Conservation (phyloP, 2,888 invertebrate genomes). For the Metallyticus violacea region DNA sequence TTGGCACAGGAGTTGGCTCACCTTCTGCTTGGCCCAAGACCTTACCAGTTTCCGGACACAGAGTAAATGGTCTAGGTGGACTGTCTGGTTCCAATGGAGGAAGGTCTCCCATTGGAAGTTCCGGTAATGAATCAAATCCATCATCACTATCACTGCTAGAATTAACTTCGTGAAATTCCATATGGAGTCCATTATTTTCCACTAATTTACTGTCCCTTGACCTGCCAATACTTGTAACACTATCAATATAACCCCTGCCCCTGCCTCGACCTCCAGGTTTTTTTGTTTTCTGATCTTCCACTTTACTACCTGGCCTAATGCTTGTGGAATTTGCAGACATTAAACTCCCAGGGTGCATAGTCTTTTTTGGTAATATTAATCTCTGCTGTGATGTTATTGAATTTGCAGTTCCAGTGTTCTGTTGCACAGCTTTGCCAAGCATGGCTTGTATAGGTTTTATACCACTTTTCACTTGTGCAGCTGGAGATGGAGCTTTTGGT, state of each 20-base stretch:
- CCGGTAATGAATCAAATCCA: constrained; percentile 26
- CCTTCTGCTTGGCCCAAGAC: constrained; percentile 59
- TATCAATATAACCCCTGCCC: background rate
- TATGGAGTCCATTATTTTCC: constrained; percentile 47
- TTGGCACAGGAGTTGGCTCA: constrained; percentile 54
- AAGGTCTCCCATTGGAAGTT: constrained; percentile 37
- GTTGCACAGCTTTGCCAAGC: constrained; percentile 29
- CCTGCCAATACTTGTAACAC: constrained; percentile 6
- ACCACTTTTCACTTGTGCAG: constrained; percentile 30
- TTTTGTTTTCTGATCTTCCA: constrained; percentile 12
- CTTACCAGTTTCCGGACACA: constrained; percentile 67
- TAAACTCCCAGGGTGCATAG: background rate
- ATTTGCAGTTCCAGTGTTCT: background rate
- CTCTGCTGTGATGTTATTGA: background rate
- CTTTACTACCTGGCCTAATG: background rate
- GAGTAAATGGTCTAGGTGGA: constrained; percentile 65
- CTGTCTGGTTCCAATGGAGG: constrained; percentile 58
- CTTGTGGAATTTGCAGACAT: background rate
- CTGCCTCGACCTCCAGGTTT: constrained; percentile 6
- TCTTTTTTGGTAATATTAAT: background rate
- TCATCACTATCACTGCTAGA: constrained; percentile 27
- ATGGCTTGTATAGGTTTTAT: constrained; percentile 32
- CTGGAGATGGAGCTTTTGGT: constrained; percentile 15
- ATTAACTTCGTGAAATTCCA: constrained; percentile 46
- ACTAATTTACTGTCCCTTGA: constrained; percentile 45